Evolutionary conservation across 2,797 vertebrate species (phyloP), one percentile per base, ranked within the genome.

Genomic region (Lophotriccus pileatus): DNA sequence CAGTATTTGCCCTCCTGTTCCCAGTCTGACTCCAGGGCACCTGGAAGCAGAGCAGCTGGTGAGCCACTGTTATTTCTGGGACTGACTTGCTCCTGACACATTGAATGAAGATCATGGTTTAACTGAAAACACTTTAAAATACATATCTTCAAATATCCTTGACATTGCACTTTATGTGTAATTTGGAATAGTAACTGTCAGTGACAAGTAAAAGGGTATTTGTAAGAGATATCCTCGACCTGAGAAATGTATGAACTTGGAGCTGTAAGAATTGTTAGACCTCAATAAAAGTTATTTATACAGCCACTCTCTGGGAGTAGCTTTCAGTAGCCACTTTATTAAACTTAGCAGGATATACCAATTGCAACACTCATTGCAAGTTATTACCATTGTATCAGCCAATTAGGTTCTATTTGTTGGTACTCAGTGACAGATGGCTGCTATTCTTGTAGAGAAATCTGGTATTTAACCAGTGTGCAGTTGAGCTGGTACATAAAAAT

Each of bases 281-380:
- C 8, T 87, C 56, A 84, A 7, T 90, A 76, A 75, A 93, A 96
- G 66, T 94, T 97, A 96, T 91, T 93, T 91, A 89, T 84, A 37
- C 20, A 76, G 47, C 49, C 14, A 22, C 37, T 73, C 34, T 63
- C 44, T 56, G 46, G 39, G 32, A 83, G 44, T 46, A 59, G 49
- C 39, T 90, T 82, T 73, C 49, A 87, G 55, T 89, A 92, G 76
- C 34, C 68, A 58, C 4, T 3, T 79, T 87, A 91, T 89, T 91
- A 93, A 73, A 95, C 95, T 41, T 53, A 89, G 85, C 4, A 44
- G 46, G 52, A 75, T 73, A 34, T 9, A 21, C 30, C 68, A 32
- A 34, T 76, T 85, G 50, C 47, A 82, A 7, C 18, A 15, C 63
- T 87, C n/a, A 17, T 23, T 87, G 56, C 44, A 63, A 94, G 80